Percentiles rank a stretch among this genome's conserved stretches.
phyloP scores from a whole-genome alignment of 1,140 invertebrate genomes.

The Diuraphis noxia region DNA sequence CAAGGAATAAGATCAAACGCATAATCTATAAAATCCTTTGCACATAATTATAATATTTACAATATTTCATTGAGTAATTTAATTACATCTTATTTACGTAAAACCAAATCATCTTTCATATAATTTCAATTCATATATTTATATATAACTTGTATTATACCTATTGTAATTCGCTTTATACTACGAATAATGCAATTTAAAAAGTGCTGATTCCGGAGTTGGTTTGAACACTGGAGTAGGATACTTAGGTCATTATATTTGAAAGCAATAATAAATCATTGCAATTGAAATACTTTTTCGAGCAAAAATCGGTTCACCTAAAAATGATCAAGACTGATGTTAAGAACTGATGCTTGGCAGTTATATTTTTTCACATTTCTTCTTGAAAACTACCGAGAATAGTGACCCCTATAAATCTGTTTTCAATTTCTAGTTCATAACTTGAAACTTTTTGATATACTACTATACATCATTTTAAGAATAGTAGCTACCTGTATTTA shows the following conservation, averaged over 20 bases:
- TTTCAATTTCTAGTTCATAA: neutral
- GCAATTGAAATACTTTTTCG: conserved; percentile 2
- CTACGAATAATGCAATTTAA: neutral
- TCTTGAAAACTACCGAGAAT: neutral
- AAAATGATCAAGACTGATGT: conserved; percentile 10
- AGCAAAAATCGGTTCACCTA: neutral
- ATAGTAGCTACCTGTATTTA: neutral
- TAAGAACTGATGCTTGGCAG: neutral
- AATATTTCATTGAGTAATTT: neutral
- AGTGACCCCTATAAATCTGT: neutral
- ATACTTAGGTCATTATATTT: neutral
- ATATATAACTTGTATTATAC: neutral
- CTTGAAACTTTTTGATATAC: neutral
- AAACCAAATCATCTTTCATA: neutral
- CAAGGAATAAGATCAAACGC: neutral
- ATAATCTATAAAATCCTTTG: neutral
- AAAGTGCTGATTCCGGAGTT: neutral
- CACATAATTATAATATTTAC: neutral
- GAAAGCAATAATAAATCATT: conserved; percentile 11
- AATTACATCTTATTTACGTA: neutral
- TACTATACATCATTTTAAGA: neutral
- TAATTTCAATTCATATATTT: neutral
- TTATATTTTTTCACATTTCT: neutral
- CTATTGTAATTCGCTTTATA: neutral
- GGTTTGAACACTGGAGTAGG: neutral